Percentiles rank a stretch among this genome's conserved stretches.
Conservation (phyloP, 1,140 invertebrate genomes). For the Drosophila santomea region DNA sequence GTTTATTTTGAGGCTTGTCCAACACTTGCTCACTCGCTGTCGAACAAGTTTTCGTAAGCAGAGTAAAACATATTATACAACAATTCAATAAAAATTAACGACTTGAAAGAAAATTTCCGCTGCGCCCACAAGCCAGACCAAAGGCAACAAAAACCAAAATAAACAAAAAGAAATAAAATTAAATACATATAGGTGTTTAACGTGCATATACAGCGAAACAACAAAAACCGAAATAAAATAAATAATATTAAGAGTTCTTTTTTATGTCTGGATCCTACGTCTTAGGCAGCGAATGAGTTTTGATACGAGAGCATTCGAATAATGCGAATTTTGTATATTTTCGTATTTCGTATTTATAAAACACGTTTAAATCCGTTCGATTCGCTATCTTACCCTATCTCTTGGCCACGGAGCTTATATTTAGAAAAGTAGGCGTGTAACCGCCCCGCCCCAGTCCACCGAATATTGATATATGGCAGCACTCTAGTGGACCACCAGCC, state of each 20-base stretch:
- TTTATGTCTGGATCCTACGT: conserved; percentile 21
- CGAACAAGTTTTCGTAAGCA: conserved; percentile 48
- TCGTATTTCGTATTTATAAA: conserved; percentile 63
- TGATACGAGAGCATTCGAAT: conserved; percentile 6
- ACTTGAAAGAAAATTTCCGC: conserved; percentile 72
- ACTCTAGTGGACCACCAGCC: conserved; percentile 34
- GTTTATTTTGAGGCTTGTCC: not conserved
- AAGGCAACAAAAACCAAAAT: conserved; percentile 49
- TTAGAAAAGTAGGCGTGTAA: conserved; percentile 64
- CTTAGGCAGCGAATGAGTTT: conserved; percentile 22
- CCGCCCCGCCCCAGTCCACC: conserved; percentile 13
- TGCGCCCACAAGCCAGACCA: conserved; percentile 47
- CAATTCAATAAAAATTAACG: conserved; percentile 75
- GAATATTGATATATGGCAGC: conserved; percentile 58
- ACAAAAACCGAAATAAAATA: conserved; percentile 32
- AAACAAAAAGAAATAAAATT: conserved; percentile 53
- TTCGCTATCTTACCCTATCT: conserved; percentile 19
- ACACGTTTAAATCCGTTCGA: conserved; percentile 57
- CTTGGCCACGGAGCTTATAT: conserved; percentile 45
- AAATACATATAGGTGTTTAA: conserved; percentile 42
- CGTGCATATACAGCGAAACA: conserved; percentile 17
- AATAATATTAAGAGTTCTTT: conserved; percentile 40
- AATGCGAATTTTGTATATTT: conserved; percentile 34
- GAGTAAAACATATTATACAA: conserved; percentile 56
- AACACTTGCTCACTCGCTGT: conserved; percentile 22